phyloP scores from a whole-genome alignment of 2,797 vertebrate genomes.

The Galago senegalensis region DNA sequence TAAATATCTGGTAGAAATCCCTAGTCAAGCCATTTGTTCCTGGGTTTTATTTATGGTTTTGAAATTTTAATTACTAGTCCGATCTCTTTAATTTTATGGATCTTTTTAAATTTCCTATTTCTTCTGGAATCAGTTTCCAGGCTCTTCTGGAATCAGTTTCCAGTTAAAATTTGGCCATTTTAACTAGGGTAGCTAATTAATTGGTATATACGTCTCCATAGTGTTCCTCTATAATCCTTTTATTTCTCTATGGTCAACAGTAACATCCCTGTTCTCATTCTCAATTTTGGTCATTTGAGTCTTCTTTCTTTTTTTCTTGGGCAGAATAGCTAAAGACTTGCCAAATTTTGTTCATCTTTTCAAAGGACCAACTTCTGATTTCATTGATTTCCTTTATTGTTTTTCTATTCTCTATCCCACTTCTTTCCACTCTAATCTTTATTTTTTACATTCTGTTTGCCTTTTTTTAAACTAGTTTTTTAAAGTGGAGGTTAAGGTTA shows the following conservation, averaged over 20 bases:
- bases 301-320: background rate
- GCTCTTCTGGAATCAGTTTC: background rate
- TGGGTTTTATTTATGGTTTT: background rate
- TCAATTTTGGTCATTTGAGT: background rate
- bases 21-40: background rate
- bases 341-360: background rate
- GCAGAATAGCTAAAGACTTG: background rate
- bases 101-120: slow-evolving; percentile 21
- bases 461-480: slow-evolving; percentile 8
- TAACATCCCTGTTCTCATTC: background rate
- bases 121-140: background rate
- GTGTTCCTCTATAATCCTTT: background rate
- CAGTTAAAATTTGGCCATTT: background rate
- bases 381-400: background rate
- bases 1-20: background rate
- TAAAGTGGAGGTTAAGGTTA: background rate
- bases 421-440: slow-evolving; percentile 30
- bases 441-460: background rate
- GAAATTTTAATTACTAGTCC: background rate
- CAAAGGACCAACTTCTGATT: background rate
- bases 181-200: slow-evolving; percentile 29
- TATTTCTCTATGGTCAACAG: background rate
- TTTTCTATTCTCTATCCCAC: background rate
- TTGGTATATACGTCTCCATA: background rate
- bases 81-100: background rate